These are phyloP conservation scores for Pseudomugil tenellus DNA, from an alignment of 2,797 vertebrate species.

Conservation along the genomic window DNA sequence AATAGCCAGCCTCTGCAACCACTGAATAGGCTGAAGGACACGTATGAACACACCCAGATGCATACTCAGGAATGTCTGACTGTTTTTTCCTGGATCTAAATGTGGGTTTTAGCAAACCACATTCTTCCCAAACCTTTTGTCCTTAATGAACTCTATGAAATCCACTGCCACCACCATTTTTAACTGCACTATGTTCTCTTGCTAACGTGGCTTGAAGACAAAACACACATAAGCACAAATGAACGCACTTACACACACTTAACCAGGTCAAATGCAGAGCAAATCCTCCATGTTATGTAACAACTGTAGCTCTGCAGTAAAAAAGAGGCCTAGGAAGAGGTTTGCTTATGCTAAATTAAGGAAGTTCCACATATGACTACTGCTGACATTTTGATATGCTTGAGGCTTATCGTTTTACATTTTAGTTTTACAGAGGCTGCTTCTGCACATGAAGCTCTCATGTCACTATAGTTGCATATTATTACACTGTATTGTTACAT, in stretches of 20 bases:
- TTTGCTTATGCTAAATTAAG: slow-evolving; percentile 17
- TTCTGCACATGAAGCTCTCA: slow-evolving; percentile 11
- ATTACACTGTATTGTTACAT: slow-evolving; percentile 3
- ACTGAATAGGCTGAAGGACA: slow-evolving; percentile 25
- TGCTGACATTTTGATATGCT: slow-evolving; percentile 9
- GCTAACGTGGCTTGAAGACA: slow-evolving; percentile 16
- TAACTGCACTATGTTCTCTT: slow-evolving; percentile 38
- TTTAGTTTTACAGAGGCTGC: slow-evolving; percentile 10
- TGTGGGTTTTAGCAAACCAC: slow-evolving; percentile 63
- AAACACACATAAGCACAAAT: slow-evolving; percentile 21
- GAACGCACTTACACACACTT: slow-evolving; percentile 20
- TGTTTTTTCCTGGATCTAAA: slow-evolving; percentile 72
- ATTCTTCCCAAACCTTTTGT: slow-evolving; percentile 53
- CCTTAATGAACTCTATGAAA: slow-evolving; percentile 55
- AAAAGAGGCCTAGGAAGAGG: background rate
- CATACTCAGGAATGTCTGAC: slow-evolving; percentile 64
- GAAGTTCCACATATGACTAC: slow-evolving; percentile 12
- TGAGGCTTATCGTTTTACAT: slow-evolving; percentile 7
- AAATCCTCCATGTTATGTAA: slow-evolving; percentile 60
- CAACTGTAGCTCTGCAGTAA: slow-evolving; percentile 31
- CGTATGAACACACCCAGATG: slow-evolving; percentile 47
- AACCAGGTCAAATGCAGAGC: slow-evolving; percentile 52
- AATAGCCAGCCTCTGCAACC: slow-evolving; percentile 40
- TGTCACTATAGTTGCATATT: background rate
- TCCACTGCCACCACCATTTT: slow-evolving; percentile 27